phyloP scores from a whole-genome alignment of 2,113 vertebrate species.

The Lota lota region DNA sequence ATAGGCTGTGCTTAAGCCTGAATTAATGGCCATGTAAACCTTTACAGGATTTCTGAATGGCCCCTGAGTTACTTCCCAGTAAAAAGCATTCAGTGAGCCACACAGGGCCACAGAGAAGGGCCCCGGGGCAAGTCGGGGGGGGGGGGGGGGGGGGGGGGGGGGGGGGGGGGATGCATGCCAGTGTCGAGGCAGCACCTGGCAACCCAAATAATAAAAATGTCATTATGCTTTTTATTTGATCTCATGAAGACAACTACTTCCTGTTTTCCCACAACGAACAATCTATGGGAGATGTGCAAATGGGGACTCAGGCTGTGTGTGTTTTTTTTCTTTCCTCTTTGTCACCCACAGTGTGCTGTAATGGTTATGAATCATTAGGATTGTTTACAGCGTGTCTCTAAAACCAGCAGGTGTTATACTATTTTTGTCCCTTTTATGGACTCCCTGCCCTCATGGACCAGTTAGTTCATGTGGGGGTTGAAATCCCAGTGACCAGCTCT shows the following conservation, averaged over 20 bases:
- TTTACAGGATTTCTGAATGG: conserved; percentile 46
- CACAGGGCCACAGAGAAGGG: conserved; percentile 18
- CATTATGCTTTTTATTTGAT: conserved; percentile 51
- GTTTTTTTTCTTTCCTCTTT: neutral
- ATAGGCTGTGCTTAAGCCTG: conserved; percentile 49
- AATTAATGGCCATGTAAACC: conserved; percentile 63
- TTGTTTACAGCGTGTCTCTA: conserved; percentile 56
- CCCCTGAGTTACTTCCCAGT: conserved; percentile 38
- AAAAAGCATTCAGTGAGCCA: conserved; percentile 33
- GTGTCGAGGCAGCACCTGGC: conserved; percentile 42
- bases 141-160: conserved; percentile 12
- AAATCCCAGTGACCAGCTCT: conserved; percentile 2
- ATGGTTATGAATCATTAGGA: conserved; percentile 45
- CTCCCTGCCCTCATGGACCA: conserved; percentile 31
- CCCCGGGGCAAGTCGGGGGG: conserved; percentile 14
- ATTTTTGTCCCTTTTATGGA: conserved; percentile 55
- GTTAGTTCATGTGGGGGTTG: conserved; percentile 22
- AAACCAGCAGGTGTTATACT: conserved; percentile 39
- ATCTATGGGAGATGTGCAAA: conserved; percentile 20
- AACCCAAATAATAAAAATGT: conserved; percentile 61
- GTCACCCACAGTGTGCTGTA: conserved; percentile 20
- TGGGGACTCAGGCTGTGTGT: neutral
- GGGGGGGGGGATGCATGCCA: conserved; percentile 40
- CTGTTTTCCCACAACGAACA: conserved; percentile 39
- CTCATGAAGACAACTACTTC: conserved; percentile 50